Conservation (phyloP, 1,140 invertebrate genomes). For the Samia ricini region DNA sequence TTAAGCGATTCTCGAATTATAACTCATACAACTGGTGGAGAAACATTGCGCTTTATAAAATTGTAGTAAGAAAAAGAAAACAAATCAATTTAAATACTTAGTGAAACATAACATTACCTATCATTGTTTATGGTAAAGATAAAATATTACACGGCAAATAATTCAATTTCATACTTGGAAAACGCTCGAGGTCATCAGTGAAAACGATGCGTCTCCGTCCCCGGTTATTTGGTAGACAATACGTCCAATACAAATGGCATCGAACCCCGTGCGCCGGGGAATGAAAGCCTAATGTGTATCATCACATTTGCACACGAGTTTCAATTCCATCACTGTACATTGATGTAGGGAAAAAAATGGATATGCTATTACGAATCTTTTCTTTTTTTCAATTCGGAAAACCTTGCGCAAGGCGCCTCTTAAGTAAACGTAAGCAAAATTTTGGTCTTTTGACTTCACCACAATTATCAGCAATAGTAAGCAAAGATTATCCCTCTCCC, state of each 20-base stretch:
- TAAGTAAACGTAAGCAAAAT: too few relatives aligned
- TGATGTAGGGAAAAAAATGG: conserved; percentile 14
- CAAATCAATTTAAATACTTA: neutral
- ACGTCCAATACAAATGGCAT: conserved; percentile 45
- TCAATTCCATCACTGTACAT: conserved; percentile 44
- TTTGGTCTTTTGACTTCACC: too few relatives aligned
- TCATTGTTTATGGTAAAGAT: neutral
- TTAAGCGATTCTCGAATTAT: too few relatives aligned
- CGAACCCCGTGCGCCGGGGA: conserved; percentile 40
- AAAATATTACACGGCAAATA: conserved; percentile 7
- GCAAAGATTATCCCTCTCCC: too few relatives aligned
- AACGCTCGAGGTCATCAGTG: neutral
- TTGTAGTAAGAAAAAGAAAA: too few relatives aligned
- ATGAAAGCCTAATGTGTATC: conserved; percentile 61
- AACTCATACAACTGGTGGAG: too few relatives aligned
- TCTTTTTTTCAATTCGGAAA: too few relatives aligned
- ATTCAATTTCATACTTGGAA: conserved; percentile 16
- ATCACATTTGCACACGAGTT: conserved; percentile 66
- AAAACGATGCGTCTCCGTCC: conserved; percentile 15
- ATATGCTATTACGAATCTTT: too few relatives aligned
- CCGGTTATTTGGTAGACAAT: conserved; percentile 1
- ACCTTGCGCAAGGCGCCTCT: too few relatives aligned
- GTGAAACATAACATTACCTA: neutral
- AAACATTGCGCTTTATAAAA: too few relatives aligned
- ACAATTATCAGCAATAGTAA: too few relatives aligned